These are phyloP conservation scores for Notarius lentiginosus DNA, from an alignment of 2,113 vertebrate species.

Conservation along the genomic window DNA sequence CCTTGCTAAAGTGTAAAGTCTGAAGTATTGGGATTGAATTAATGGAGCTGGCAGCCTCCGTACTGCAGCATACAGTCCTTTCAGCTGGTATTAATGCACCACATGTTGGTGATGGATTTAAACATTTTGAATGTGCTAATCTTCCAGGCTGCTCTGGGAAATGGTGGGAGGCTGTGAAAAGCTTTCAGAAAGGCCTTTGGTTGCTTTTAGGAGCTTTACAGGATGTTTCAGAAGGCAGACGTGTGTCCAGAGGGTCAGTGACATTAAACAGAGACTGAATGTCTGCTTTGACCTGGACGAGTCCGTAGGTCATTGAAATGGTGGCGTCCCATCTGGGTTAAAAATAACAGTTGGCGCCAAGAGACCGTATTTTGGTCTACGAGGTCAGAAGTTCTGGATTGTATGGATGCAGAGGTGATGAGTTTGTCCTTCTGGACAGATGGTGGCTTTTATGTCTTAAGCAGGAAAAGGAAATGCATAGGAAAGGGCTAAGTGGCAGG, in stretches of 20 bases:
- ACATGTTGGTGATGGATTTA: constrained; percentile 48
- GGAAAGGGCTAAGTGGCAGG: neutral
- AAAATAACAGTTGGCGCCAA: constrained; percentile 20
- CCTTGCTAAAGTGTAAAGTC: neutral
- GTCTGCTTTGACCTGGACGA: constrained; percentile 16
- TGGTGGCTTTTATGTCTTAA: constrained; percentile 27
- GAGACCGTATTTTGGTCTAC: neutral
- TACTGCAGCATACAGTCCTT: constrained; percentile 54
- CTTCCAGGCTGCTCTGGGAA: neutral
- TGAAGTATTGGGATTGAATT: constrained; percentile 46
- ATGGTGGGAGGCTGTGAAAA: neutral
- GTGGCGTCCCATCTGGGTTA: neutral
- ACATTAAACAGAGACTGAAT: neutral
- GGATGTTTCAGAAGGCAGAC: neutral
- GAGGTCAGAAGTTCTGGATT: neutral
- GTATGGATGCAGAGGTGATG: neutral
- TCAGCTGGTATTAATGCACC: constrained; percentile 55
- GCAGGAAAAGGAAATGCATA: constrained; percentile 42
- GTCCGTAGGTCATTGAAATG: neutral
- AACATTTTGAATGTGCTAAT: constrained; percentile 42
- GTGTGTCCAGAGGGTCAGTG: constrained; percentile 1
- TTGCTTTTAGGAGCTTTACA: neutral
- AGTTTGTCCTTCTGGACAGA: constrained; percentile 28
- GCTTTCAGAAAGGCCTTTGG: neutral
- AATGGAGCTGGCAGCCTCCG: constrained; percentile 61